Evolutionary conservation across 2,888 invertebrate genomes (phyloP), one percentile per base, ranked within the genome.

Genomic region (Trissolcus japonicus): DNA sequence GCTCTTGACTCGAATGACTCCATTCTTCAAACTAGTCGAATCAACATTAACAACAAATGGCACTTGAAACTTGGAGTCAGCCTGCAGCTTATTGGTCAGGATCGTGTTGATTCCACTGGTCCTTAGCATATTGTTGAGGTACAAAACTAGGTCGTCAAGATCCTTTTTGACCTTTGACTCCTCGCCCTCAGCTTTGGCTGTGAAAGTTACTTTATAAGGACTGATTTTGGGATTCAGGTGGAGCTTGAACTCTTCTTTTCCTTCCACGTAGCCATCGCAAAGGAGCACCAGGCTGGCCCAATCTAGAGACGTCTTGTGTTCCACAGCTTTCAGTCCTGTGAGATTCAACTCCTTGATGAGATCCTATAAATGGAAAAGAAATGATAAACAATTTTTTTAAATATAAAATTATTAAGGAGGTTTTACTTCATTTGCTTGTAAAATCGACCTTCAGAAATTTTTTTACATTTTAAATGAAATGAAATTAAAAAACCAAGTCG

Each of bases 171-270:
- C 81, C 25, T 85, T 83, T 2, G 63, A 72, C 46, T 86, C 83
- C 75, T 87, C 86, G 83, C 91, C 91, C 88, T 86, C 87, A 75
- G 80, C 85, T 84, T 60, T 51, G 25, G 91, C 85, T 57, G 92
- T 91, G 86, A 95, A 92, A 55, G 92, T 91, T 74, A 94, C 92
- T 90, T 95, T 95, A 84, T 93, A 95, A 0, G 96, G 96, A 13
- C 95, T 92, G 72, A 95, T 89, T 88, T 92, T 93, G 71, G 94
- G 91, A 84, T 95, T 94, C 50, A 95, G 90, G 75, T 91, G 90
- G 78, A 88, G 86, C 69, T 89, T 91, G 77, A 91, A 84, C 2
- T 82, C 79, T 41, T 84, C 83, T 3, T 73, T 29, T n/a, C 59
- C 50, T 66, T 83, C 81, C 40, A 81, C 81, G 56, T 80, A 83